Evolutionary conservation across 1,140 invertebrate genomes (phyloP).

Genomic region (Hirudo medicinalis): DNA sequence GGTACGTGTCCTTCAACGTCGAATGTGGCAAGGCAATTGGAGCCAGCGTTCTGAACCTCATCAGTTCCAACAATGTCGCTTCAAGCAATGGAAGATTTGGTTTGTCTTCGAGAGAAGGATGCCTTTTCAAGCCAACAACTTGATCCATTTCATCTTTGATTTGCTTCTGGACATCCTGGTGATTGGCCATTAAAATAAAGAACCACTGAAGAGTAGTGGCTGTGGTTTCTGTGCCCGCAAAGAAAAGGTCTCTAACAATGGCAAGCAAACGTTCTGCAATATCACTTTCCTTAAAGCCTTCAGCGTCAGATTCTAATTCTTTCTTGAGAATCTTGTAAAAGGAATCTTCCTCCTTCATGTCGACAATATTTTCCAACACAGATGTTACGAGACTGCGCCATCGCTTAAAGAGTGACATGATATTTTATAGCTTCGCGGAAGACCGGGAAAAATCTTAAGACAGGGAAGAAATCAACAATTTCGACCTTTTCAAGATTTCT

Average conservation of each 20-base stretch:
- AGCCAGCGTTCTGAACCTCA: background rate
- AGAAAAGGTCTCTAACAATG: conserved; percentile 27
- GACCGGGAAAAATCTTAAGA: background rate
- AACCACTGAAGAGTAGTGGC: conserved; percentile 35
- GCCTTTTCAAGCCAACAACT: conserved; percentile 29
- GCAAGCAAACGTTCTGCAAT: background rate
- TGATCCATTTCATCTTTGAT: conserved; percentile 34
- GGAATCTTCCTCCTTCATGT: no score
- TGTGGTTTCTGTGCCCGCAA: conserved; percentile 36
- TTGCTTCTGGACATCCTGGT: conserved; percentile 37
- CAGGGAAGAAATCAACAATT: background rate
- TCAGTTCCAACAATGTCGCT: background rate
- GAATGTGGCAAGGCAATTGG: background rate
- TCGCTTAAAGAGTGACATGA: background rate
- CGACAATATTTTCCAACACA: no score
- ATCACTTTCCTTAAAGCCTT: background rate
- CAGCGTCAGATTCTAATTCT: no score
- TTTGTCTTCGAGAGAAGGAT: conserved; percentile 27
- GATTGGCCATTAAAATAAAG: conserved; percentile 29
- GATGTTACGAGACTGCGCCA: background rate
- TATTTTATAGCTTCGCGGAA: background rate
- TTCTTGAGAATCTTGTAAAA: no score
- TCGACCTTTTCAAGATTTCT: background rate
- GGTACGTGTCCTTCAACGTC: background rate
- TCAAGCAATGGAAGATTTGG: conserved; percentile 8